These are phyloP conservation scores for Pemphigus obesinymphae DNA, from an alignment of 1,140 invertebrate genomes.

Conservation along the genomic window DNA sequence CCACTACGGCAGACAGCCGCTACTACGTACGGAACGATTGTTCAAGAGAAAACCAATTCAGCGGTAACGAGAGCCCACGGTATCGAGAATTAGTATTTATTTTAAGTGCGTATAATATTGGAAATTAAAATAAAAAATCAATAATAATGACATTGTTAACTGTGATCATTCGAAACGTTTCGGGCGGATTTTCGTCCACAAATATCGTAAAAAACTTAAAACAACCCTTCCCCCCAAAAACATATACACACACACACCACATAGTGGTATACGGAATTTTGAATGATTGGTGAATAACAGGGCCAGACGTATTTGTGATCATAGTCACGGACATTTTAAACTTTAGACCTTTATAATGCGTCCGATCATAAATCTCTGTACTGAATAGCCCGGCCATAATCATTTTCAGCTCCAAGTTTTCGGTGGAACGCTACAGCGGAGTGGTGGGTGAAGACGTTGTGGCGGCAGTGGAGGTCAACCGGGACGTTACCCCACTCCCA, in stretches of 20 bases:
- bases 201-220: no score
- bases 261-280: not conserved
- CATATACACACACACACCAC: no score
- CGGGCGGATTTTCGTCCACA: no score
- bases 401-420: slow-evolving; percentile 30
- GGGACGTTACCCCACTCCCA: not conserved
- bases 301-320: slow-evolving; percentile 22
- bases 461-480: not conserved
- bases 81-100: no score
- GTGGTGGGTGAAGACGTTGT: not conserved
- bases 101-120: no score
- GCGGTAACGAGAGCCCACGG: no score
- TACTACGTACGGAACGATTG: not conserved
- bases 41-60: not conserved
- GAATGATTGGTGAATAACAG: not conserved
- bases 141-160: no score
- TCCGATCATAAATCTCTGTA: slow-evolving; percentile 3
- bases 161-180: no score
- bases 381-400: not conserved
- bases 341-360: slow-evolving; percentile 20
- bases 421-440: not conserved
- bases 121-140: no score
- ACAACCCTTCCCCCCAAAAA: no score
- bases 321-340: slow-evolving; percentile 8
- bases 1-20: no score